A percentile compares a stretch with the other conserved stretches of the same genome.
These are phyloP conservation scores for Pinna nobilis DNA, from an alignment of 1,140 invertebrate species.

Conservation along the genomic window DNA sequence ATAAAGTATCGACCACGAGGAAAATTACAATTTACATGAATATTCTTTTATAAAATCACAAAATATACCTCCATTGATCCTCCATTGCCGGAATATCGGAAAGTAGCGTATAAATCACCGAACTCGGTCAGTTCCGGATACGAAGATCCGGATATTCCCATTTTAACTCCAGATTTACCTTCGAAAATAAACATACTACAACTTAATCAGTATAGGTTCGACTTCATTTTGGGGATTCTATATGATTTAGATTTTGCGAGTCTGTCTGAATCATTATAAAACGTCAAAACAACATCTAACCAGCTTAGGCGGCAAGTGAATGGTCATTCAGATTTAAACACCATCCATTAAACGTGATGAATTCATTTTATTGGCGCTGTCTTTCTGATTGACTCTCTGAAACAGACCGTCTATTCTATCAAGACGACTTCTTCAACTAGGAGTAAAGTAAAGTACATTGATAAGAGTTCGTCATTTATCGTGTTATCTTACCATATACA, in stretches of 20 bases:
- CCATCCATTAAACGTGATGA: too few relatives aligned
- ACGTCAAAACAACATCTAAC: neutral
- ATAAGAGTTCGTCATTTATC: too few relatives aligned
- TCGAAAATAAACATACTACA: too few relatives aligned
- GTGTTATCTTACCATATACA: too few relatives aligned
- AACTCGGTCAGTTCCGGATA: constrained; percentile 56
- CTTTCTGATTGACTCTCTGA: too few relatives aligned
- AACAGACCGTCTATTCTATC: too few relatives aligned
- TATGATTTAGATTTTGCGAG: neutral
- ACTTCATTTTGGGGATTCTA: neutral
- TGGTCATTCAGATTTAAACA: too few relatives aligned
- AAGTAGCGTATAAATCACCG: constrained; percentile 64
- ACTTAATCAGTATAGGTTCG: neutral
- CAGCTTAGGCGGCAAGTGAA: neutral
- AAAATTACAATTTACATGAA: neutral
- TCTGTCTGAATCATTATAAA: neutral
- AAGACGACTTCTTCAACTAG: too few relatives aligned
- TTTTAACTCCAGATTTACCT: constrained; percentile 59
- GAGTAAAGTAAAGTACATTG: too few relatives aligned
- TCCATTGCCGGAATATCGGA: constrained; percentile 48
- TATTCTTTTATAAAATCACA: neutral
- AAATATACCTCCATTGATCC: constrained; percentile 60
- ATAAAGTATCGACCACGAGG: too few relatives aligned
- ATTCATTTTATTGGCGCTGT: too few relatives aligned
- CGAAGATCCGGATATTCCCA: constrained; percentile 48